Base-by-base conservation (phyloP, 2,113 vertebrate species). In the Syngnathus floridae region DNA sequence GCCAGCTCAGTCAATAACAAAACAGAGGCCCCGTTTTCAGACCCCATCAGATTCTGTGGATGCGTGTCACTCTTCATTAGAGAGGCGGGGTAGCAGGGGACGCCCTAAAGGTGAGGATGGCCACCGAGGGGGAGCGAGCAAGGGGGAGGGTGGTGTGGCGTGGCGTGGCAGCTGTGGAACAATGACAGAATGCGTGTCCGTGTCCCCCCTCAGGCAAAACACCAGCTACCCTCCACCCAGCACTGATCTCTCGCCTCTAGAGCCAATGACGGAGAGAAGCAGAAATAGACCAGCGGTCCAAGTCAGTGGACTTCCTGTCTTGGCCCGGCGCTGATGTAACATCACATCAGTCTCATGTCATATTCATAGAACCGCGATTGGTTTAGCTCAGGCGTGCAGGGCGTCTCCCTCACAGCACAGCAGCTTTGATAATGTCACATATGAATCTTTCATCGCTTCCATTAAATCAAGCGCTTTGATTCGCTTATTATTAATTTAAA, bases 31-130 rank as follows among this genome's bases (percentile, higher is more conserved):
- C 75, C 45, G 45, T 81, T 74, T 77, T 78, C 79, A 84, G 79
- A 83, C 76, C 79, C 74, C 70, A 87, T 89, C 86, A 78, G 84
- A 83, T 88, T 86, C 88, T 85, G 71, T 70, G 80, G 85, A 88
- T 85, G 82, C 73, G 68, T 88, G 88, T 89, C 89, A 88, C 80
- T 88, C 88, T 88, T 89, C 88, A 88, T 90, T 90, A 89, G 87
- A 77, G 72, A 88, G 86, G 86, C 83, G 82, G 83, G 77, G 74
- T 69, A 79, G 80, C 68, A 80, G 81, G 78, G 79, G 78, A 81
- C 76, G 70, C 83, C 88, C 88, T 80, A 62, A 84, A 87, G 88
- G 84, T 88, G 75, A 86, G 81, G 75, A 79, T 63, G 77, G 83
- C 76, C 74, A 77, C 65, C 37, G 77, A 76, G 72, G 36, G 36